These are phyloP conservation scores for Cotesia glomerata DNA, from an alignment of 1,140 invertebrate genomes.

Conservation along the genomic window DNA sequence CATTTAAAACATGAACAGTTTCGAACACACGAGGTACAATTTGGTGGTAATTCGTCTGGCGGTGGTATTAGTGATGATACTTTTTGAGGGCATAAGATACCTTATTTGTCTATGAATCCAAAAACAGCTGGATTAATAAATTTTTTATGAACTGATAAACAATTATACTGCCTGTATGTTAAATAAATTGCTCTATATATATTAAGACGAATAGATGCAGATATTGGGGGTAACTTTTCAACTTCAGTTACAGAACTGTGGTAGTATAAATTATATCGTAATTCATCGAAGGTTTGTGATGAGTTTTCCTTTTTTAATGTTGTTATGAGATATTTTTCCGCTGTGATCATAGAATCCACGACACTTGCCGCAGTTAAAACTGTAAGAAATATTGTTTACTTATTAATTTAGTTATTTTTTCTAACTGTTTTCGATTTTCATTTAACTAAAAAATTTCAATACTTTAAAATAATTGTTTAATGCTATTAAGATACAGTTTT, in stretches of 20 bases:
- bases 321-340: neutral
- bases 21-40: neutral
- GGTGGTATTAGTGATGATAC: neutral
- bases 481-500: no score
- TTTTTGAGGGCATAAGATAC: neutral
- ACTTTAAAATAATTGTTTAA: neutral
- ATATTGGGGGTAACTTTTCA: constrained; percentile 4
- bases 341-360: neutral
- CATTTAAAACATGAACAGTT: neutral
- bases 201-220: neutral
- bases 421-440: neutral
- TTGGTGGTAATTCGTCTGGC: neutral
- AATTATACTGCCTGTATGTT: neutral
- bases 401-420: neutral
- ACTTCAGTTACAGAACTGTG: neutral
- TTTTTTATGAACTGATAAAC: neutral
- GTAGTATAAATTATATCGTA: neutral
- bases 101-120: neutral
- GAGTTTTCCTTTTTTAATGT: neutral
- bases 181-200: constrained; percentile 15
- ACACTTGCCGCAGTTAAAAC: neutral
- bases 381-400: neutral
- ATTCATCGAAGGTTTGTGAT: neutral
- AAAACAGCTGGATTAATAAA: neutral
- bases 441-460: neutral